A percentile compares a stretch with the other conserved stretches of the same genome.
These are phyloP conservation scores for Crepidodera aurea DNA, from an alignment of 2,888 invertebrate genomes.

Conservation along the genomic window DNA sequence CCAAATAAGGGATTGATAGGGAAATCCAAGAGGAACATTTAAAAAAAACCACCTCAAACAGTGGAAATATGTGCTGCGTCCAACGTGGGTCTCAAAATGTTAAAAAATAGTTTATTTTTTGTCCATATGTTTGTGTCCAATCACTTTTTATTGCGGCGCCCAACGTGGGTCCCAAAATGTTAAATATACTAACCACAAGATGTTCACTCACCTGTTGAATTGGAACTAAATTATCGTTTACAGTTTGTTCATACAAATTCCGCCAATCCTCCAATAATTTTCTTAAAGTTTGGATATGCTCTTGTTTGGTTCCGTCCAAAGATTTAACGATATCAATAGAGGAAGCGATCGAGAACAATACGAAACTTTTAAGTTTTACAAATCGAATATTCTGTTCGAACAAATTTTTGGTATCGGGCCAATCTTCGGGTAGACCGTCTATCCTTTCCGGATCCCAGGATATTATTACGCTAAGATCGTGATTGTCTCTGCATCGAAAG, in stretches of 20 bases:
- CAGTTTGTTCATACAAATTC: slow-evolving; percentile 40
- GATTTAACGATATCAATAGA: slow-evolving; percentile 54
- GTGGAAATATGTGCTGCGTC: too few relatives aligned
- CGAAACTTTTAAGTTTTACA: slow-evolving; percentile 52
- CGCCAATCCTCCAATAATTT: slow-evolving; percentile 51
- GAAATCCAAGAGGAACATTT: too few relatives aligned
- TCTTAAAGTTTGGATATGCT: slow-evolving; percentile 49
- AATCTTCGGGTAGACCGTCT: slow-evolving; percentile 55
- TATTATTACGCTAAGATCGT: slow-evolving; percentile 76
- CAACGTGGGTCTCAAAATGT: too few relatives aligned
- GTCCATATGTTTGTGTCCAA: too few relatives aligned
- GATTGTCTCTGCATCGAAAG: slow-evolving; percentile 70
- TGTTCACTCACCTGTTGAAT: slow-evolving; percentile 41
- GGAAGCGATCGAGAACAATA: slow-evolving; percentile 50
- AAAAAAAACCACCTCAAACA: too few relatives aligned
- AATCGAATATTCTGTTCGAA: slow-evolving; percentile 55
- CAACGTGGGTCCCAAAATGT: too few relatives aligned
- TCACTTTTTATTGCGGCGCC: too few relatives aligned
- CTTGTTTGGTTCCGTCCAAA: slow-evolving; percentile 49
- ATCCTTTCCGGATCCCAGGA: slow-evolving; percentile 72
- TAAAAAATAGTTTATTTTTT: too few relatives aligned
- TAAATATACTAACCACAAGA: too few relatives aligned
- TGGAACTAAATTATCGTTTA: slow-evolving; percentile 37
- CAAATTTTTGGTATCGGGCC: slow-evolving; percentile 54
- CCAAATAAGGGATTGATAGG: too few relatives aligned